Evolutionary conservation across 1,140 invertebrate genomes (phyloP).

Genomic region (Ceratitis capitata): DNA sequence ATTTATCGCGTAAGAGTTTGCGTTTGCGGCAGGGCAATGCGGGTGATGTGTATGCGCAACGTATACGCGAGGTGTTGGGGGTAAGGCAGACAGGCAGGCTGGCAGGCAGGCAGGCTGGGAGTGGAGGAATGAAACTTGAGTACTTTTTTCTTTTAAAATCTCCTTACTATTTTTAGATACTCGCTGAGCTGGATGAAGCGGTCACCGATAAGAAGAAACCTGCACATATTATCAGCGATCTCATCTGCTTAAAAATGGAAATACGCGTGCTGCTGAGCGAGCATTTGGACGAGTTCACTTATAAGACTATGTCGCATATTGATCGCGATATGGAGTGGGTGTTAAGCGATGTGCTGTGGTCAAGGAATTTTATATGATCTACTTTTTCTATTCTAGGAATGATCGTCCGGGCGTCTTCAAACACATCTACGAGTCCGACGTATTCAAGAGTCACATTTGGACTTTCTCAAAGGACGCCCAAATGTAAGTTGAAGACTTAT

Average conservation of each 20-base stretch:
- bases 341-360: background rate
- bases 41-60: slow-evolving; percentile 59
- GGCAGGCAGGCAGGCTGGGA: background rate
- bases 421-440: slow-evolving; percentile 58
- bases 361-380: background rate
- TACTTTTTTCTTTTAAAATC: background rate
- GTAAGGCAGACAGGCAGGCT: slow-evolving; percentile 48
- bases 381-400: slow-evolving; percentile 47
- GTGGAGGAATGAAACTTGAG: background rate
- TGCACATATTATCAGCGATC: slow-evolving; percentile 49
- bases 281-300: slow-evolving; percentile 63
- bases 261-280: slow-evolving; percentile 56
- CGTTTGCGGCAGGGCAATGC: slow-evolving; percentile 57
- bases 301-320: slow-evolving; percentile 63
- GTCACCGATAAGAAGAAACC: slow-evolving; percentile 49
- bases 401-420: slow-evolving; percentile 60
- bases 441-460: slow-evolving; percentile 63
- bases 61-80: slow-evolving; percentile 65
- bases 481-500: slow-evolving; percentile 48
- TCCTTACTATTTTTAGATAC: slow-evolving; percentile 56
- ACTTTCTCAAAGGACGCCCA: slow-evolving; percentile 63
- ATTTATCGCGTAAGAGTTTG: slow-evolving; percentile 56
- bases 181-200: slow-evolving; percentile 57
- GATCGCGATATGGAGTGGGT: slow-evolving; percentile 63
- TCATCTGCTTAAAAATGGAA: slow-evolving; percentile 56